A percentile compares a stretch with the other conserved stretches of the same genome.
These are phyloP conservation scores for Apotomis betuletana DNA, from an alignment of 2,888 invertebrate species.

Conservation along the genomic window DNA sequence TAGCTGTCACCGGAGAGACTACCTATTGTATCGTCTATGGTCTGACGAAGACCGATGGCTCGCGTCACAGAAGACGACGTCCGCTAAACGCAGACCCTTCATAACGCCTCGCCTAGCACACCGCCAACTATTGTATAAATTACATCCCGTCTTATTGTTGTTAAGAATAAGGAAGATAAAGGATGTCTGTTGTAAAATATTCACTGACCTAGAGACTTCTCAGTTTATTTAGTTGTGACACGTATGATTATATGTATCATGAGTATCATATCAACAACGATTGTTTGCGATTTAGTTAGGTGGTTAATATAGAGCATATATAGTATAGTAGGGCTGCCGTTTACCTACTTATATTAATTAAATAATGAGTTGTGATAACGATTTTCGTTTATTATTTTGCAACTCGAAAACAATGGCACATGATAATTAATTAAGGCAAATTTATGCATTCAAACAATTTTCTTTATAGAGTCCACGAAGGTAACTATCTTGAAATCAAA, in stretches of 20 bases:
- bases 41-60: constrained; percentile 25
- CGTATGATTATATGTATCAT: not conserved
- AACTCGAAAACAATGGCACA: too few species aligned
- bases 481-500: not conserved
- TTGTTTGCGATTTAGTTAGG: too few species aligned
- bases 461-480: not conserved
- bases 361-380: too few species aligned
- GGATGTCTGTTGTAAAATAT: not conserved
- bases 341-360: too few species aligned
- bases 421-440: too few species aligned
- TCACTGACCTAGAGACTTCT: not conserved
- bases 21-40: too few species aligned
- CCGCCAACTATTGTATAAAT: not conserved
- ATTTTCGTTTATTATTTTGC: too few species aligned
- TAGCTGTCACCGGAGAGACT: too few species aligned
- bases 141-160: not conserved
- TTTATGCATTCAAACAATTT: not conserved
- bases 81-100: constrained; percentile 19
- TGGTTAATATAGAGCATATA: too few species aligned
- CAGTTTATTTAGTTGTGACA: not conserved
- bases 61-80: constrained; percentile 7
- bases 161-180: not conserved
- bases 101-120: constrained; percentile 6
- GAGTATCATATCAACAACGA: too few species aligned
- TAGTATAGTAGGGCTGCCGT: too few species aligned